Evolutionary conservation across 1,140 invertebrate species (phyloP), one percentile per base, ranked within the genome.

Genomic region (Sycobia sp.): DNA sequence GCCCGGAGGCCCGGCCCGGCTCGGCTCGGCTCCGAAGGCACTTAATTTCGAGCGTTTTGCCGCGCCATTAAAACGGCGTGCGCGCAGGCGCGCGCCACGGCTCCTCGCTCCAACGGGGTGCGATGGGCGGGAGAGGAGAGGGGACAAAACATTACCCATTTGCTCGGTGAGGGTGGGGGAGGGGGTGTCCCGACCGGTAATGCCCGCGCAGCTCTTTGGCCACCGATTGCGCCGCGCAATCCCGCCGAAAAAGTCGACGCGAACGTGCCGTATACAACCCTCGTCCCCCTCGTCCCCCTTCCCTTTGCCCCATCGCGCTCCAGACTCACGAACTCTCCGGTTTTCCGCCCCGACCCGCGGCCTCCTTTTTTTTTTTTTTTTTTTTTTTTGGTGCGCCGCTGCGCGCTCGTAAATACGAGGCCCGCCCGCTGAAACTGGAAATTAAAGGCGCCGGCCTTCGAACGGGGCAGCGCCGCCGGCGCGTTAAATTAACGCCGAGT

Each of bases 141-240:
- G n/a, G n/a, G 53, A 56, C 61, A 62, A 62, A 62, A 62, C 65
- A 66, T 62, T 62, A 62, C 51, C 64, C 64, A 59, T 65, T 66
- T 51, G 58, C 51, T 51, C 20, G 39, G 41, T 9, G n/a, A 59
- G 32, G 32, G 55, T 55, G 49, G 36, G 18, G 46, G 47, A 46
- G 14, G 32, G 32, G 27, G 32, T 49, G 8, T 20, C 29, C 32
- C 32, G 8, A 14, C 10, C 39, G 25, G 36, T 56, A 66, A 56
- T 50, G 54, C 46, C 29, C 29, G 29, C 29, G 5, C 29, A 11
- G 29, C 29, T 7, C 29, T 32, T 32, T 32, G 29, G n/a, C n/a
- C n/a, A n/a, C n/a, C n/a, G n/a, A n/a, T n/a, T n/a, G n/a, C n/a
- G n/a, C n/a, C n/a, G n/a, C n/a, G 39, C 3, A 47, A 43, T 36